These are phyloP conservation scores for Melolontha melolontha DNA, from an alignment of 2,888 invertebrate genomes.

Conservation along the genomic window DNA sequence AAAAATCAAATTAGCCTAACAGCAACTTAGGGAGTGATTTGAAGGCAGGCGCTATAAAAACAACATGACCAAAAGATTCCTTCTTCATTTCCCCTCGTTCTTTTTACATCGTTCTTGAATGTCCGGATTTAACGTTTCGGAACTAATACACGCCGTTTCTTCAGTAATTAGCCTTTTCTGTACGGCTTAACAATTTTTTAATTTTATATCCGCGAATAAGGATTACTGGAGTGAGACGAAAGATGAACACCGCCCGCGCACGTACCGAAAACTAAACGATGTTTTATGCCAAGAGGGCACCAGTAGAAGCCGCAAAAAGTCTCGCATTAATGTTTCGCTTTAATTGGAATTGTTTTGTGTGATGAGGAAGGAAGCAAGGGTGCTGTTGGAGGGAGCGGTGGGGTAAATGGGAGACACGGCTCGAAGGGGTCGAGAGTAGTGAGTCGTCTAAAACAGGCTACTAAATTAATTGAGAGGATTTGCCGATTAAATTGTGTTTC, in stretches of 20 bases:
- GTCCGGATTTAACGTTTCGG: conserved; percentile 61
- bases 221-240: background rate
- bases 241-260: background rate
- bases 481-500: conserved; percentile 38
- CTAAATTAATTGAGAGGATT: conserved; percentile 38
- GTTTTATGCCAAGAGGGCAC: background rate
- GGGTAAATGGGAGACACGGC: background rate
- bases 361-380: conserved; percentile 21
- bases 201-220: conserved; percentile 40
- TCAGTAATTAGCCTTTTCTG: conserved; percentile 58
- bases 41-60: conserved; percentile 58
- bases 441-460: conserved; percentile 26
- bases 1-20: conserved; percentile 58
- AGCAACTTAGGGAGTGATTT: conserved; percentile 58
- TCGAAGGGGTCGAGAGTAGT: conserved; percentile 5
- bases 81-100: conserved; percentile 6
- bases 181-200: conserved; percentile 41
- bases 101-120: conserved; percentile 44
- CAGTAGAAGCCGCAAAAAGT: conserved; percentile 25
- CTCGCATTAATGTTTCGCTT: conserved; percentile 34
- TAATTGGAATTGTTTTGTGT: conserved; percentile 38
- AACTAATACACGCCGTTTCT: conserved; percentile 60
- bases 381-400: background rate
- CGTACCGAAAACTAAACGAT: background rate
- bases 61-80: conserved; percentile 41